Base-by-base conservation (phyloP, 2,888 invertebrate species). In the Heliconius cydno region DNA sequence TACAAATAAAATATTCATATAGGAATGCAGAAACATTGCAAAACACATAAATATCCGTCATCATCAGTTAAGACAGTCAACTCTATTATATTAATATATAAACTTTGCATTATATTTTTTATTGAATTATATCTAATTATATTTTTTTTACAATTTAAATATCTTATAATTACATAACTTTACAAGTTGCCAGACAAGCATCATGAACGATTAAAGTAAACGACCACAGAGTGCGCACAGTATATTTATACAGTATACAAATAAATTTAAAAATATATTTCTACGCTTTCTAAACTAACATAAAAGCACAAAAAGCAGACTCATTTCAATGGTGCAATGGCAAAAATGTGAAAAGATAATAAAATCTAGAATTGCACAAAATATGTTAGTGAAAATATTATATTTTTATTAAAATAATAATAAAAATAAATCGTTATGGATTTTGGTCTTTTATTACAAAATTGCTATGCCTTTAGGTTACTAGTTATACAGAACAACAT, bases 61-160 rank as follows among this genome's bases (percentile, higher is more conserved):
- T 66, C 57, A 60, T 30, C 41, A 46, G 41, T 46, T 41, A 41
- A 46, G 25, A 46, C 70, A 70, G 46, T 28, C 41, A 28, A 70
- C 41, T 41, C 41, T 46, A 41, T 22, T 52, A 41, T 46, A 70
- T 41, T 41, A 57, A 60, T 67, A 41, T 82, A 82, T 83, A 84
- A 84, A 83, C 82, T 80, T 81, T 80, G 57, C 41, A 15, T 70
- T 79, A 79, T 80, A 34, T 77, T 67, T 57, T 68, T 70, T 52
- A 52, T 52, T 52, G 19, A 7, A 52, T 22, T 77, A 71, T 60
- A 66, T 73, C 63, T 78, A 63, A 80, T 81, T 65, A 80, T 71
- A 78, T 77, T 83, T 81, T 83, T 73, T 82, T 79, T 82, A 83
- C 81, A 82, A 66, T 79, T 79, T 77, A 77, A 78, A 79, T 70